phyloP scores from a whole-genome alignment of 1,140 invertebrate species.

The Aleiodes sp. region DNA sequence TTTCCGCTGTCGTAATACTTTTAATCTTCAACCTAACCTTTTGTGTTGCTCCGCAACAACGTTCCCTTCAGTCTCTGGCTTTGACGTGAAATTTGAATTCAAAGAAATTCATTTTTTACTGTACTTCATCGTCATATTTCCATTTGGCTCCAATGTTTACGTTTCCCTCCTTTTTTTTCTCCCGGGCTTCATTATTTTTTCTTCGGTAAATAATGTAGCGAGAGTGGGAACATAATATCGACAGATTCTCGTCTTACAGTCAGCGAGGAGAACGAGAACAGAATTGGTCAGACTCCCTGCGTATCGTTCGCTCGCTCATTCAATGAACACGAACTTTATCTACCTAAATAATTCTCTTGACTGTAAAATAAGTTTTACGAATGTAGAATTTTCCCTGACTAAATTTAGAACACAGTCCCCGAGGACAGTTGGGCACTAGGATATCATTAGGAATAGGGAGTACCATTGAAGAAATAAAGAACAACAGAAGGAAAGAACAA shows the following conservation, averaged over 20 bases:
- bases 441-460: slow-evolving; percentile 15
- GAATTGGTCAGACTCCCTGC: too few relatives aligned
- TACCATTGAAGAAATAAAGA: too few relatives aligned
- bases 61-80: not conserved
- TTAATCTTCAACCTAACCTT: slow-evolving; percentile 2
- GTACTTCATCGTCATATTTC: not conserved
- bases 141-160: too few relatives aligned
- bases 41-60: not conserved
- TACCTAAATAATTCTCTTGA: too few relatives aligned
- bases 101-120: not conserved
- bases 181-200: not conserved
- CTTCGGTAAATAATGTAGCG: not conserved
- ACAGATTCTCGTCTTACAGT: slow-evolving; percentile 19
- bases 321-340: too few relatives aligned
- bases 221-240: not conserved
- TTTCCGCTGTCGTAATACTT: slow-evolving; percentile 10
- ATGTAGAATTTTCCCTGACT: too few relatives aligned
- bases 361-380: too few relatives aligned
- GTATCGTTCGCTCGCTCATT: too few relatives aligned
- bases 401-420: not conserved
- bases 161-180: too few relatives aligned
- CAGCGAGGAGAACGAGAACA: too few relatives aligned
- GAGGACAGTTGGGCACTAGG: not conserved
- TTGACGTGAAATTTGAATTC: slow-evolving; percentile 13
- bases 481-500: not conserved